Base-by-base conservation (phyloP, 2,888 invertebrate genomes). In the Caenorhabditis sinica region DNA sequence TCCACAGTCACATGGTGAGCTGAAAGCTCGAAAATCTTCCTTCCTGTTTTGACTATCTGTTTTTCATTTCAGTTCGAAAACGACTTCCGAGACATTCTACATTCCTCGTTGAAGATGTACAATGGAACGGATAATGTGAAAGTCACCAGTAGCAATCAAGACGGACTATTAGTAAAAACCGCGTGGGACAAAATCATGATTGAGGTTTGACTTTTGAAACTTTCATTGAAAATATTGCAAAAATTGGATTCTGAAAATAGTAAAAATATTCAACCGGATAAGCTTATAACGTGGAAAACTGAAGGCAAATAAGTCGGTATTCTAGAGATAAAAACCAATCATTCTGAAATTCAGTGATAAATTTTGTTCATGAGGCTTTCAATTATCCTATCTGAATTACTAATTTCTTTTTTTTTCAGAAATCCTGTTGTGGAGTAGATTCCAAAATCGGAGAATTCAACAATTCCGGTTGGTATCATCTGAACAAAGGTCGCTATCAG, bases 101-200 rank as follows among this genome's bases (percentile, higher is more conserved):
- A 87, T 33, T 89, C 91, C 5, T 89, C 91, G 28, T 83, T 92
- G 28, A 90, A 90, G 76, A 89, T 92, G 89, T 92, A 92, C 87
- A 92, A 92, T 83, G 92, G 92, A 28, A 92, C 92, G 23, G 91
- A 92, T 61, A 79, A 61, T 20, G 71, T 72, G 71, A 74, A 75
- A 25, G 60, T 68, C 20, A 81, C 76, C 23, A 75, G 58, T 3
- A 77, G 71, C 23, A 82, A 49, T 15, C 72, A 83, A 9, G 86
- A 86, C 61, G 85, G 85, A 8, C 60, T 92, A 56, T 72, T 92
- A 51, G 91, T 92, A 11, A 92, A 92, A 81, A 88, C 90, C 1
- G 92, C 92, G 8, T 92, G 92, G 92, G 92, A 92, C 75, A 91
- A 91, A 75, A 86, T 92, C 20, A 92, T 92, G 92, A 90, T 89